A percentile compares a stretch with the other conserved stretches of the same genome.
Evolutionary conservation across 1,140 invertebrate species (phyloP).

Genomic region (Calephelis virginiensis): DNA sequence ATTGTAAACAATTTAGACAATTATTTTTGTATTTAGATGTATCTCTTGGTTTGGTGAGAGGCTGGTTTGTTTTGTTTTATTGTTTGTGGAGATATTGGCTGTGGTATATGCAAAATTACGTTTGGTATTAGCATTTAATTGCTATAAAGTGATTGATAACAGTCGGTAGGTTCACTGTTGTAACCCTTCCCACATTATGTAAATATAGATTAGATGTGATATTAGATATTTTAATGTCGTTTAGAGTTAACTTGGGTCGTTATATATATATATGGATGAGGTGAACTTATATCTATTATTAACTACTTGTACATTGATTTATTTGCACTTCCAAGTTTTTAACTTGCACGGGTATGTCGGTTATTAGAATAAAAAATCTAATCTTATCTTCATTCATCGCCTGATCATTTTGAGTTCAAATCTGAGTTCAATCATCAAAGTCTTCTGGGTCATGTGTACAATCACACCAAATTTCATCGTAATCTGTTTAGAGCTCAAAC

Average conservation of each 20-base stretch:
- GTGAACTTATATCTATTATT: conserved; percentile 9
- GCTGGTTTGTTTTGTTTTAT: conserved; percentile 13
- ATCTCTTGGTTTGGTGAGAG: conserved; percentile 12
- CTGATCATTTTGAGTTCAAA: too few species aligned
- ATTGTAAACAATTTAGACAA: conserved; percentile 13
- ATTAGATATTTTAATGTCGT: conserved; percentile 53
- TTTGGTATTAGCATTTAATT: conserved; percentile 26
- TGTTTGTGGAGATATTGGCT: conserved; percentile 40
- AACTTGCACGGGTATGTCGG: background rate
- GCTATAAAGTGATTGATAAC: conserved; percentile 23
- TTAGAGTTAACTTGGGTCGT: conserved; percentile 30
- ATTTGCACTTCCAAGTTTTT: background rate
- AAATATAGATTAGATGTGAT: conserved; percentile 57
- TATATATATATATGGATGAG: conserved; percentile 2
- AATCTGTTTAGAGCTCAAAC: too few species aligned
- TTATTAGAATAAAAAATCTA: too few species aligned
- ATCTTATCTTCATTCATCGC: too few species aligned
- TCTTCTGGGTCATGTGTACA: too few species aligned
- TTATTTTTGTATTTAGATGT: conserved; percentile 13
- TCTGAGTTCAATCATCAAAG: too few species aligned
- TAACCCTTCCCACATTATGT: conserved; percentile 42
- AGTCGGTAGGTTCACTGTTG: conserved; percentile 24
- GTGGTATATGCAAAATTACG: conserved; percentile 42
- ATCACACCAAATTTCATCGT: too few species aligned
- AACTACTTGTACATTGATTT: background rate